These are phyloP conservation scores for Epicauta chinensis DNA, from an alignment of 1,140 invertebrate genomes.

Conservation along the genomic window DNA sequence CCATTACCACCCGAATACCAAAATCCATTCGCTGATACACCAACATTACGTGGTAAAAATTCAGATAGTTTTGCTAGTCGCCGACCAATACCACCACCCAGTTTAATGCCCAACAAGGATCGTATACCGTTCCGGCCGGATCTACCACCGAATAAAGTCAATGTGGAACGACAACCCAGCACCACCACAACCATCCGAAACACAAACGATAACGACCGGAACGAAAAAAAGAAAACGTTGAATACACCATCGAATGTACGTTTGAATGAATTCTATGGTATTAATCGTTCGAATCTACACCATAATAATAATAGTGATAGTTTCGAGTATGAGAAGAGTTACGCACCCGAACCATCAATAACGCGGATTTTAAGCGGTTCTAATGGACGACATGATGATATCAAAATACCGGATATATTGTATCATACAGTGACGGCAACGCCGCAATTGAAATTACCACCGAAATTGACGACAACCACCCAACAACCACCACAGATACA, in stretches of 20 bases:
- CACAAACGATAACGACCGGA: constrained; percentile 24
- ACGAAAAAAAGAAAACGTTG: constrained; percentile 59
- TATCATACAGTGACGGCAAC: constrained; percentile 61
- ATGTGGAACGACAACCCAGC: constrained; percentile 31
- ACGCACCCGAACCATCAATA: constrained; percentile 50
- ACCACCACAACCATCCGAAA: constrained; percentile 19
- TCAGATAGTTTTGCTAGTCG: constrained; percentile 56
- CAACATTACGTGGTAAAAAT: constrained; percentile 66
- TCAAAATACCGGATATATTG: constrained; percentile 62
- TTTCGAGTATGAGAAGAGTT: constrained; percentile 40
- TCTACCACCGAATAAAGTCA: constrained; percentile 42
- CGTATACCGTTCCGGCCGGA: constrained; percentile 68
- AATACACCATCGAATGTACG: constrained; percentile 61
- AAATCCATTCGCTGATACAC: constrained; percentile 77
- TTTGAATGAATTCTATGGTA: constrained; percentile 33
- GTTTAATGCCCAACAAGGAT: constrained; percentile 67
- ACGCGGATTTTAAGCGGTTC: constrained; percentile 73
- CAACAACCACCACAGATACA: constrained; percentile 23
- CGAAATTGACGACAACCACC: constrained; percentile 32
- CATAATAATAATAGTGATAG: constrained; percentile 20
- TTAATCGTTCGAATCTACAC: constrained; percentile 15
- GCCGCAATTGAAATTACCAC: constrained; percentile 47
- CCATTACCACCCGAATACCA: constrained; percentile 69
- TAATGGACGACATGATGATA: constrained; percentile 71
- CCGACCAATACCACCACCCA: constrained; percentile 67